phyloP scores from a whole-genome alignment of 2,888 invertebrate genomes.

The Anaspis maculata region DNA sequence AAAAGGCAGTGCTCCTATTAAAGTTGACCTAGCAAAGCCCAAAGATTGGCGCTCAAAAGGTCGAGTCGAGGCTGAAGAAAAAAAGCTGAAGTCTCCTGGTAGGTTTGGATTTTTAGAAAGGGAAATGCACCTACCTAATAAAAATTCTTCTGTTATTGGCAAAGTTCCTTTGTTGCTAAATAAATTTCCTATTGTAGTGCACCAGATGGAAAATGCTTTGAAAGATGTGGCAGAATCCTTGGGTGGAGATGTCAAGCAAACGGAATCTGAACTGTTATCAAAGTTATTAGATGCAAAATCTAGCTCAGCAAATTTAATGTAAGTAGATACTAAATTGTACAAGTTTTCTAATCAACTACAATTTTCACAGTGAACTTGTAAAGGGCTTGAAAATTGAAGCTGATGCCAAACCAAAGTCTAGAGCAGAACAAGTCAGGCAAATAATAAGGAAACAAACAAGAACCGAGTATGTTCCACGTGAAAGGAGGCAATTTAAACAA shows the following conservation, averaged over 20 bases:
- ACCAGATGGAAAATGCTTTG: slow-evolving; percentile 53
- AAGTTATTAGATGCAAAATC: slow-evolving; percentile 49
- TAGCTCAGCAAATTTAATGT: slow-evolving; percentile 7
- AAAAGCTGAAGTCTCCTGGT: too few relatives aligned
- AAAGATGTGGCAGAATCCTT: slow-evolving; percentile 62
- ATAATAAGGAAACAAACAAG: slow-evolving; percentile 7
- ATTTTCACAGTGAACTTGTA: slow-evolving; percentile 54
- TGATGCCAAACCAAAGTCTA: slow-evolving; percentile 38
- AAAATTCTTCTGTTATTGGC: too few relatives aligned
- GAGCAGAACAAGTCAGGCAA: slow-evolving; percentile 48
- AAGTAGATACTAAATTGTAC: slow-evolving; percentile 4
- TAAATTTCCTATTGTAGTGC: slow-evolving; percentile 19
- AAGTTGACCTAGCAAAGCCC: slow-evolving; percentile 34
- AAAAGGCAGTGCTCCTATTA: too few relatives aligned
- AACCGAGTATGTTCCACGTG: not conserved
- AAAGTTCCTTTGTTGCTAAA: too few relatives aligned
- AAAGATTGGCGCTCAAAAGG: slow-evolving; percentile 20
- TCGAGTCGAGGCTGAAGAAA: slow-evolving; percentile 18
- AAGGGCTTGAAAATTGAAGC: slow-evolving; percentile 72
- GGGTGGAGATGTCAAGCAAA: slow-evolving; percentile 59
- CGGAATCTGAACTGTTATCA: slow-evolving; percentile 64
- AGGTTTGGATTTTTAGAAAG: too few relatives aligned
- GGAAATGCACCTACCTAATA: too few relatives aligned
- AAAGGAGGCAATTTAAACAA: too few relatives aligned
- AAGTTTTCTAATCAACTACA: too few relatives aligned